Percentiles rank a stretch among this genome's conserved stretches.
These are phyloP conservation scores for Misgurnus anguillicaudatus DNA, from an alignment of 2,113 vertebrate genomes.

Conservation along the genomic window DNA sequence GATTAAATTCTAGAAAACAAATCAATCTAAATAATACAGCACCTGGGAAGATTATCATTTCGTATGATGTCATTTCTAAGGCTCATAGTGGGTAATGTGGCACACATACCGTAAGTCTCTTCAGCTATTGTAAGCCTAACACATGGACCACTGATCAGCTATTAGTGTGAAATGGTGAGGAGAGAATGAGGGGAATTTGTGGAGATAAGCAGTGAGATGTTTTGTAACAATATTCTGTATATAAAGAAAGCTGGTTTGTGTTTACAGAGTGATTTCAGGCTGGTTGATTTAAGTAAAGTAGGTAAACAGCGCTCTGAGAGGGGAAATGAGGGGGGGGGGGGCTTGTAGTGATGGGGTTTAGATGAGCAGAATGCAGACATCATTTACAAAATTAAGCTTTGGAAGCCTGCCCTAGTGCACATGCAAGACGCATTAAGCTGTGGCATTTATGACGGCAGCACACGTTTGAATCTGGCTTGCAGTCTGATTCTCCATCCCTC, in stretches of 20 bases:
- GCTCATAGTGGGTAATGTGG: slow-evolving; percentile 29
- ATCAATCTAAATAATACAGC: slow-evolving; percentile 41
- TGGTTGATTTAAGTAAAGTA: not conserved
- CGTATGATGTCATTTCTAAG: slow-evolving; percentile 22
- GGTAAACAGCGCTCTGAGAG: not conserved
- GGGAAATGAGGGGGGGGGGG: not conserved
- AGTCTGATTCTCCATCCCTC: no score
- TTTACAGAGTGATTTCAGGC: not conserved
- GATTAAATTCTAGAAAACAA: slow-evolving; percentile 34
- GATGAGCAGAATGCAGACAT: not conserved
- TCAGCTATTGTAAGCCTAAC: slow-evolving; percentile 5
- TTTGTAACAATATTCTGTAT: slow-evolving; percentile 3
- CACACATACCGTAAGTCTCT: not conserved
- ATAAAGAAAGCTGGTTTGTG: not conserved
- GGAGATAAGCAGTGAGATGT: not conserved
- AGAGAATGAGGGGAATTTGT: not conserved
- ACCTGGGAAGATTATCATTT: slow-evolving; percentile 18
- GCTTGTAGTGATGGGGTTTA: not conserved
- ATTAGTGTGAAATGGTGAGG: slow-evolving; percentile 8
- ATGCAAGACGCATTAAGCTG: not conserved
- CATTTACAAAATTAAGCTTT: not conserved
- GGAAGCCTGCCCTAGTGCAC: not conserved
- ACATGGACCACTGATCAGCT: slow-evolving; percentile 30
- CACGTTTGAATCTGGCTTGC: no score
- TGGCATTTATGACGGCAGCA: not conserved